Evolutionary conservation across 1,140 invertebrate genomes (phyloP).

Genomic region (Teleogryllus occipitalis): DNA sequence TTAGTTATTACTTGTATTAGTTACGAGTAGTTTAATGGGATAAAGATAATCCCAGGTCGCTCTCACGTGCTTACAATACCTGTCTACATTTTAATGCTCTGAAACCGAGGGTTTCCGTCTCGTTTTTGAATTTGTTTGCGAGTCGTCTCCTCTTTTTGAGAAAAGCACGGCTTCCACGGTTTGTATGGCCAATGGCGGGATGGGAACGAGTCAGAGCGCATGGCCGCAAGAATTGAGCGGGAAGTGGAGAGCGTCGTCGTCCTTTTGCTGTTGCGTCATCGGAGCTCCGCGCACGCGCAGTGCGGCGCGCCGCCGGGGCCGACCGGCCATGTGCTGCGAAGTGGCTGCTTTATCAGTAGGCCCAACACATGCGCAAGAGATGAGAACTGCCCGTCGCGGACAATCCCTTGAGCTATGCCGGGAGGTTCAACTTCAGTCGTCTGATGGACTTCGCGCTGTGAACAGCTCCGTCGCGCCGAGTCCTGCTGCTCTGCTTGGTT

Average conservation of each 20-base stretch:
- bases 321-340: background rate
- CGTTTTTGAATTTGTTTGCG: too few relatives aligned
- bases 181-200: too few relatives aligned
- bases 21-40: too few relatives aligned
- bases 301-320: too few relatives aligned
- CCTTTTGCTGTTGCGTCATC: background rate
- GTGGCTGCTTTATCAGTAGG: background rate
- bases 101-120: too few relatives aligned
- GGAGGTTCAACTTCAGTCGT: background rate
- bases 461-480: background rate
- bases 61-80: too few relatives aligned
- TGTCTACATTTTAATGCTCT: too few relatives aligned
- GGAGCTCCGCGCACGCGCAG: background rate
- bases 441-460: background rate
- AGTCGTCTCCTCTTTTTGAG: too few relatives aligned
- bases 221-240: background rate
- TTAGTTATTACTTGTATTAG: too few relatives aligned
- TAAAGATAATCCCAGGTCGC: too few relatives aligned
- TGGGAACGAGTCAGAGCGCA: background rate
- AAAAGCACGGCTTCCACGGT: too few relatives aligned
- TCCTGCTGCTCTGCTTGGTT: background rate
- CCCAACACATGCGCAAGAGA: background rate
- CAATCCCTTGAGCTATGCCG: background rate
- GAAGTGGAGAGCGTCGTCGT: background rate
- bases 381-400: background rate